phyloP scores from a whole-genome alignment of 1,140 invertebrate species.

The Papilio helenus region DNA sequence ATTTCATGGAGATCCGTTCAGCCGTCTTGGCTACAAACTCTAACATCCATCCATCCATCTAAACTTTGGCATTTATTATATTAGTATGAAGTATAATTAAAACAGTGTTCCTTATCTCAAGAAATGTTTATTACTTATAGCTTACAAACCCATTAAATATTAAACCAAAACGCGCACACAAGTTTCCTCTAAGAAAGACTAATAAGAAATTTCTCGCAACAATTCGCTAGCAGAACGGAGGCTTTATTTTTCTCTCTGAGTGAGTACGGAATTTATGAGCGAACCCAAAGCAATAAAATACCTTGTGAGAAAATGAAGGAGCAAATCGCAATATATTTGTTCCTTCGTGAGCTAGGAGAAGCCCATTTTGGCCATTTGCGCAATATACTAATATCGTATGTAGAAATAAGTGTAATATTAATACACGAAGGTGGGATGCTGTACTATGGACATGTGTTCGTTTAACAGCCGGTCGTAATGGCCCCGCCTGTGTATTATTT shows the following conservation, averaged over 20 bases:
- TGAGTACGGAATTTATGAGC: conserved; percentile 79
- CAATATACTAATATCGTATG: conserved; percentile 67
- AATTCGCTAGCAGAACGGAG: conserved; percentile 65
- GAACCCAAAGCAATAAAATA: conserved; percentile 81
- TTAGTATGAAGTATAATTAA: too few species aligned
- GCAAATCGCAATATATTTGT: conserved; percentile 81
- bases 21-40: too few species aligned
- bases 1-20: too few species aligned
- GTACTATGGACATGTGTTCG: conserved; percentile 43
- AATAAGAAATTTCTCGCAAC: conserved; percentile 74
- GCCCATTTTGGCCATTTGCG: conserved; percentile 72
- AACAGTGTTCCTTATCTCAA: too few species aligned
- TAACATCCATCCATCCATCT: too few species aligned
- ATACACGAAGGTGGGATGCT: conserved; percentile 40
- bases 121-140: conserved; percentile 22
- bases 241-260: conserved; percentile 79
- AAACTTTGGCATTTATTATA: too few species aligned
- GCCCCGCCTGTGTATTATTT: conserved; percentile 28
- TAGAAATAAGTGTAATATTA: conserved; percentile 35
- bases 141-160: conserved; percentile 30
- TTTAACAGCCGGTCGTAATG: conserved; percentile 34
- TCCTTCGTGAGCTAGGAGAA: conserved; percentile 71
- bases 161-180: conserved; percentile 39
- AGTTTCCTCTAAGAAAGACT: conserved; percentile 64
- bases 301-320: conserved; percentile 81